A percentile compares a stretch with the other conserved stretches of the same genome.
These are phyloP conservation scores for Porites australiensis DNA, from an alignment of 64 coral and sea anemone genomes.

Conservation along the genomic window DNA sequence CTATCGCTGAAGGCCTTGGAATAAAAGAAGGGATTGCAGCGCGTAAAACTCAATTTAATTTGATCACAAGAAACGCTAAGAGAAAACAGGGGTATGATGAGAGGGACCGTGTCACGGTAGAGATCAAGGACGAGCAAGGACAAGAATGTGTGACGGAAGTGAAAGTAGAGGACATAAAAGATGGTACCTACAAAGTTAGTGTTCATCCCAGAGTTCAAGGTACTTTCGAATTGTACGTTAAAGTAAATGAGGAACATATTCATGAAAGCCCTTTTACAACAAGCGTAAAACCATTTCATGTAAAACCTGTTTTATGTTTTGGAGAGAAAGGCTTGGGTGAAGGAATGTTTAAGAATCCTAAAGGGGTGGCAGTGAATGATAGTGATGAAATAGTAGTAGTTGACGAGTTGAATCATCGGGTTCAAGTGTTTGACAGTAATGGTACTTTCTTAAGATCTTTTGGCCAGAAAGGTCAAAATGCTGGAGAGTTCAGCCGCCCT, in stretches of 20 bases:
- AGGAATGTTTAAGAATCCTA: background rate
- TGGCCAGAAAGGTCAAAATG: background rate
- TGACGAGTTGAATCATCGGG: too few species aligned
- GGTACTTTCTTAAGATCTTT: background rate
- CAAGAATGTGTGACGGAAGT: too few species aligned
- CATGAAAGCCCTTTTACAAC: background rate
- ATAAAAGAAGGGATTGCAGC: too few species aligned
- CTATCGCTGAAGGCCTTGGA: too few species aligned
- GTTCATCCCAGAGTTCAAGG: constrained; percentile 45
- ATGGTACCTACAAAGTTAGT: background rate
- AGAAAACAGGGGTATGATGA: too few species aligned
- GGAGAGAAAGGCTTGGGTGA: background rate
- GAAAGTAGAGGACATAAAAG: too few species aligned
- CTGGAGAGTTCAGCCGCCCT: background rate
- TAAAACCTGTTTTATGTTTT: background rate
- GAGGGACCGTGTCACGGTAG: too few species aligned
- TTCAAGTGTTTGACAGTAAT: too few species aligned
- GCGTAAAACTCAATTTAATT: too few species aligned
- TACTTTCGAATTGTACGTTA: background rate
- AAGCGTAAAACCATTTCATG: background rate
- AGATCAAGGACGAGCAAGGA: too few species aligned
- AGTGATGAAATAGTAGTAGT: too few species aligned
- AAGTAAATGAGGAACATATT: constrained; percentile 31
- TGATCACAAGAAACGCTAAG: too few species aligned
- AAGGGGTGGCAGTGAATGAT: constrained; percentile 1